Conservation (phyloP, 2,113 vertebrate genomes). For the Phasianus colchicus region DNA sequence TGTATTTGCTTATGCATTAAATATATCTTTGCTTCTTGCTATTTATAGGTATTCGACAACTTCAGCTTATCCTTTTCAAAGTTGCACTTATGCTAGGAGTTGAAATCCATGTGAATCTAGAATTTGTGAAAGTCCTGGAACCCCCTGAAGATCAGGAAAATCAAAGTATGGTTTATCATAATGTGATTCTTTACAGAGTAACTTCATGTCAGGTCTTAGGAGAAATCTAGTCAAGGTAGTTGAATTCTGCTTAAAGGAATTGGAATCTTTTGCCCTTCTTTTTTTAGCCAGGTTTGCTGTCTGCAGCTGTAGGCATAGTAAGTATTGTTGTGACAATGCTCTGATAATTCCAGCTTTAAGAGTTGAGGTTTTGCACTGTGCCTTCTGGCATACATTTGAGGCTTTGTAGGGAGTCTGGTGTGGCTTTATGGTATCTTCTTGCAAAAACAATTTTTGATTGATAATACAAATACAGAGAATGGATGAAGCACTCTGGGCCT, state of each 20-base stretch:
- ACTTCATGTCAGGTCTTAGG: neutral
- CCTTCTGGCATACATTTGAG: neutral
- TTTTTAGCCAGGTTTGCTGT: neutral
- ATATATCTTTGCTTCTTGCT: neutral
- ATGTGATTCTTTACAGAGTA: neutral
- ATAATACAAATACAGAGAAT: conserved; percentile 40
- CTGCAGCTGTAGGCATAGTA: fast-evolving
- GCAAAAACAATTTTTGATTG: conserved; percentile 32
- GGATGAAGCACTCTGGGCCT: neutral
- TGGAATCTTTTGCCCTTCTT: neutral
- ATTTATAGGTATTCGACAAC: conserved; percentile 91
- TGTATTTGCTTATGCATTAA: neutral
- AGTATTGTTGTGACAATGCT: neutral
- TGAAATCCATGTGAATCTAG: conserved; percentile 95
- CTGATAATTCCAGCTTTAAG: neutral
- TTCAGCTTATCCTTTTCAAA: conserved; percentile 96
- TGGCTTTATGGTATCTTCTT: conserved; percentile 29
- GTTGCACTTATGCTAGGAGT: conserved; percentile 93
- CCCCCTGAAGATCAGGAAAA: conserved; percentile 95
- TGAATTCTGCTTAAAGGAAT: neutral
- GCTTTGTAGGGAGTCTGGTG: conserved; percentile 22
- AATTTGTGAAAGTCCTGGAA: conserved; percentile 92
- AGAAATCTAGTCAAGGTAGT: neutral
- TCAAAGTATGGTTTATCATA: conserved; percentile 80
- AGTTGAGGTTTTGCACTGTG: neutral